phyloP scores from a whole-genome alignment of 2,113 vertebrate genomes.

The Leucosticte australis region DNA sequence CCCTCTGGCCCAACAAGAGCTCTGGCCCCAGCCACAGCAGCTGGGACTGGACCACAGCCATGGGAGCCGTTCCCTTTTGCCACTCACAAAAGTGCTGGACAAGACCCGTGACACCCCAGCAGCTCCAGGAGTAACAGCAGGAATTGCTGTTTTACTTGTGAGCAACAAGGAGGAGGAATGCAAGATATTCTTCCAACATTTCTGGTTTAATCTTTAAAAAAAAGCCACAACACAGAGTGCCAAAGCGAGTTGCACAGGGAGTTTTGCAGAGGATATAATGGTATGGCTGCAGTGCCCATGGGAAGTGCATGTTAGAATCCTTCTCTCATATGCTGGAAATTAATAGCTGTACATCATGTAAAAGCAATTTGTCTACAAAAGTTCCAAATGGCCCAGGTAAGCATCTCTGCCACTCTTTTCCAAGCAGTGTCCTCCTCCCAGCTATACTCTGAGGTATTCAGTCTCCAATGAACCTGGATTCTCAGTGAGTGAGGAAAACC shows the following conservation, averaged over 20 bases:
- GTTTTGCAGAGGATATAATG: neutral
- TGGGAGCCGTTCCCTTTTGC: accelerated
- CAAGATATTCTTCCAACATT: neutral
- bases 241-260: neutral
- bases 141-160: neutral
- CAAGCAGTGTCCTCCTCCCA: accelerated
- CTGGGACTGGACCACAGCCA: neutral
- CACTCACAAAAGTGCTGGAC: neutral
- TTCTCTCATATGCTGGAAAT: neutral
- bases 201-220: neutral
- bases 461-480: neutral
- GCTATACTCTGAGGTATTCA: neutral
- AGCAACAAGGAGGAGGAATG: neutral
- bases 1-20: accelerated
- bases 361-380: neutral
- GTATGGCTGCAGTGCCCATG: neutral
- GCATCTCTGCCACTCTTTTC: neutral
- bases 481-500: neutral
- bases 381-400: neutral
- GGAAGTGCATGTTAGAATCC: accelerated
- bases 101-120: neutral
- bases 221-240: neutral
- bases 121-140: neutral
- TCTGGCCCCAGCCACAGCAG: neutral
- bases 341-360: neutral